These are phyloP conservation scores for Ypsolopha sequella DNA, from an alignment of 2,888 invertebrate genomes.

Conservation along the genomic window DNA sequence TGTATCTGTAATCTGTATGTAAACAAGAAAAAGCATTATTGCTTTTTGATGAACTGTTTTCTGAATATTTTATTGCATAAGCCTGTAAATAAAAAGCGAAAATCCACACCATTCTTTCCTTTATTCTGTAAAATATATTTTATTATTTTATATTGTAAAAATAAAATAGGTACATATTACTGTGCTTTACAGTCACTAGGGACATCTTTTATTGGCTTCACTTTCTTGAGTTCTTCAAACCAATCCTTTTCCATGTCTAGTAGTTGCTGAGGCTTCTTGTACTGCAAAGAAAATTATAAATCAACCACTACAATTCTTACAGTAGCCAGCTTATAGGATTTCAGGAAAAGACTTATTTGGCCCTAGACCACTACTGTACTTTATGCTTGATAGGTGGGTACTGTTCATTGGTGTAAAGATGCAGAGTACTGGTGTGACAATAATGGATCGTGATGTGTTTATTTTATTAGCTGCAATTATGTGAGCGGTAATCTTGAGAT, in stretches of 20 bases:
- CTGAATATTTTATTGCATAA: background rate
- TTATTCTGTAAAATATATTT: background rate
- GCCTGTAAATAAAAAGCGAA: background rate
- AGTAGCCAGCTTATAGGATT: no score
- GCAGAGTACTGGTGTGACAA: no score
- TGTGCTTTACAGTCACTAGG: conserved; percentile 60
- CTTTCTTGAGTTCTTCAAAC: conserved; percentile 50
- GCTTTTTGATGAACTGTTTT: no score
- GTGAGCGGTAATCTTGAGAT: no score
- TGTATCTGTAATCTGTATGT: no score
- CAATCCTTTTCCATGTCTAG: conserved; percentile 78
- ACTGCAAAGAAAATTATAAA: conserved; percentile 50
- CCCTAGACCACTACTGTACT: no score
- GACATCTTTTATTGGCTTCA: conserved; percentile 52
- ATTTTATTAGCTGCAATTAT: no score
- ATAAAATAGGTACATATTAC: conserved; percentile 15
- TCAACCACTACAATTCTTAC: background rate
- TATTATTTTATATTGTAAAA: background rate
- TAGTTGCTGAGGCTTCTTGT: conserved; percentile 80
- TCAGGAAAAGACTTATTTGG: no score
- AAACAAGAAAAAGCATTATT: no score
- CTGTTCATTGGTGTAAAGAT: no score
- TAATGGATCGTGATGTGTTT: no score
- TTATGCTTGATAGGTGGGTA: no score
- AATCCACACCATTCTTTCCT: background rate